Evolutionary conservation across 2,888 invertebrate genomes (phyloP), one percentile per base, ranked within the genome.

Genomic region (Hydrotaea cyrtoneurina): DNA sequence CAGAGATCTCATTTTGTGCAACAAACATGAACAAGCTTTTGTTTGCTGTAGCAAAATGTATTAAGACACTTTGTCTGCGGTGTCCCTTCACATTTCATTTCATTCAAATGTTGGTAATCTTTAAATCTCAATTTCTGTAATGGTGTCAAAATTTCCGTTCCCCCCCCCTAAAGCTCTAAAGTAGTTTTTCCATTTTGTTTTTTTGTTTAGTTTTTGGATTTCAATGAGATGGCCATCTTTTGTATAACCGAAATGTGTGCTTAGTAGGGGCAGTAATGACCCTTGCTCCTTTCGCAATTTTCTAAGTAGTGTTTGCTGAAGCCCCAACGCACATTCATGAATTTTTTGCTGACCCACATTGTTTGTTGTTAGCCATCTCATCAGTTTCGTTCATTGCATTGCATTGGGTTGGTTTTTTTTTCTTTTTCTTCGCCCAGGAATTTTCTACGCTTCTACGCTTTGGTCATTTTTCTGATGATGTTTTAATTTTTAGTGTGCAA

Each of bases 321-420:
- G 23, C 26, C 21, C 23, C 23, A 46, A 69, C 39, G 21, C 43
- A 43, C 43, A 69, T 17, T 5, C 8, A 46, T 43, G n/a, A 11
- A 5, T 19, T 39, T 66, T 39, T 36, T 71, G 50, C 76, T 84
- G 84, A 76, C 81, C 84, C 76, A 84, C 62, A 76, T 78, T 81
- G 78, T 78, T 78, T 81, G 78, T 66, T 76, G 31, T 31, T n/a
- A n/a, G 84, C 78, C 66, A 76, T 81, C 72, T 84, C 84, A 84
- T 78, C 84, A 81, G 81, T 77, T 80, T 46, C 46, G 17, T 46
- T 43, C 69, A 69, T 69, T 69, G 46, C 69, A 69, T n/a, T n/a
- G n/a, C n/a, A n/a, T n/a, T n/a, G n/a, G n/a, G n/a, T n/a, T n/a
- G n/a, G 43, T 15, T 66, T 66, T 66, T 31, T 31, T 31, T 31